Evolutionary conservation across 2,888 invertebrate species (phyloP).

Genomic region (Cheiracanthium punctorium): DNA sequence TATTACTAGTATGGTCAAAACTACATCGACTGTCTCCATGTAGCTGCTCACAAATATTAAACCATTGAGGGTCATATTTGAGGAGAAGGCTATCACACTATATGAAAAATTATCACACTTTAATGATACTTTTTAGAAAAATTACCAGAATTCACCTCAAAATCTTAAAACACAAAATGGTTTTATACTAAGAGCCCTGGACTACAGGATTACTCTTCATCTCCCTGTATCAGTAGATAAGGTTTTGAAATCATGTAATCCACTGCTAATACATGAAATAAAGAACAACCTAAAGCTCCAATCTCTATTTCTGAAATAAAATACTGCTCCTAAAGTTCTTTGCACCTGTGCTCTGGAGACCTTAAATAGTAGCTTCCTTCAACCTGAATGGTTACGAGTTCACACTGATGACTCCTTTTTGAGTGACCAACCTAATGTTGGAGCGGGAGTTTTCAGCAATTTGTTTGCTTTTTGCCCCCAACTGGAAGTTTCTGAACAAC

Average conservation of each 20-base stretch:
- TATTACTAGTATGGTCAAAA: neutral
- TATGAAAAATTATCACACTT: neutral
- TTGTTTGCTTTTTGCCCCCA: neutral
- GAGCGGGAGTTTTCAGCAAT: too few relatives aligned
- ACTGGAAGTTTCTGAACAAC: neutral
- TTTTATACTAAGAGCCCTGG: neutral
- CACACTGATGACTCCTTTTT: too few relatives aligned
- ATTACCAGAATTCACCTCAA: neutral
- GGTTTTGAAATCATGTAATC: too few relatives aligned
- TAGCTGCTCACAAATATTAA: too few relatives aligned
- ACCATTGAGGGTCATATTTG: neutral
- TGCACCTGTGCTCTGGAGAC: neutral
- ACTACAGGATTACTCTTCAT: neutral
- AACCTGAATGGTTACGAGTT: neutral
- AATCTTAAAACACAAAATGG: conserved; percentile 14
- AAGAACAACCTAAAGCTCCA: too few relatives aligned
- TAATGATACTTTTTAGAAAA: neutral
- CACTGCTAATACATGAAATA: too few relatives aligned
- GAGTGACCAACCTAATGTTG: too few relatives aligned
- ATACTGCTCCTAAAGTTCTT: neutral
- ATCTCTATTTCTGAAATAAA: neutral
- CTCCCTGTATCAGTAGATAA: too few relatives aligned
- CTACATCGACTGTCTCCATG: neutral
- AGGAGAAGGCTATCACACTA: neutral
- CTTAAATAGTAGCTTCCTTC: neutral